A percentile compares a stretch with the other conserved stretches of the same genome.
Conservation (phyloP, 2,888 invertebrate genomes). For the Eupithecia centaureata region DNA sequence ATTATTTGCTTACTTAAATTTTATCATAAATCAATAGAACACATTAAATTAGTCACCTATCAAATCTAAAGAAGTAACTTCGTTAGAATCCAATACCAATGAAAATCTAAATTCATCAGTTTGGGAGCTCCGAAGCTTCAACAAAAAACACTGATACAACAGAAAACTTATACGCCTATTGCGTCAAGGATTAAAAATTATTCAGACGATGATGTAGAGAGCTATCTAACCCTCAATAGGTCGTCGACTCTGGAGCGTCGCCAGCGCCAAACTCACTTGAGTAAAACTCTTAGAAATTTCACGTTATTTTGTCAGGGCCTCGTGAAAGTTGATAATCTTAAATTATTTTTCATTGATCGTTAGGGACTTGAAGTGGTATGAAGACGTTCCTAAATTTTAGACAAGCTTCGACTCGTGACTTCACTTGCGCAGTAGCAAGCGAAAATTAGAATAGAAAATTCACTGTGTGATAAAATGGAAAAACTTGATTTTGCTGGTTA, state of each 20-base stretch:
- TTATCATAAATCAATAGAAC: too few species aligned
- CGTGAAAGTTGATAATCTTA: slow-evolving; percentile 12
- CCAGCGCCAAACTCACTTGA: slow-evolving; percentile 37
- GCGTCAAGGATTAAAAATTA: neutral
- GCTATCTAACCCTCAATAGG: slow-evolving; percentile 8
- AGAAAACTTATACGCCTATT: neutral
- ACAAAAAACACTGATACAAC: neutral
- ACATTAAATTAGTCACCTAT: too few species aligned
- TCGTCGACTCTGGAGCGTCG: slow-evolving; percentile 37
- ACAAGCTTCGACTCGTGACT: neutral
- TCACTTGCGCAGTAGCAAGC: too few species aligned
- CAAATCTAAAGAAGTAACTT: too few species aligned
- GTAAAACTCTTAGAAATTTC: slow-evolving; percentile 42
- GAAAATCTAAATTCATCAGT: too few species aligned
- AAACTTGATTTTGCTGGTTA: too few species aligned
- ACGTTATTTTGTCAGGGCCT: slow-evolving; percentile 29
- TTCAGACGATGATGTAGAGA: neutral
- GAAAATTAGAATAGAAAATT: too few species aligned
- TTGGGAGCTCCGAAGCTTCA: neutral
- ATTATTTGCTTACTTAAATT: too few species aligned
- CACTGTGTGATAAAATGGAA: too few species aligned
- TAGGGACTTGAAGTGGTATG: slow-evolving; percentile 5
- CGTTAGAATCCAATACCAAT: too few species aligned
- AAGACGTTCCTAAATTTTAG: neutral
- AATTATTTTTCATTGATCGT: slow-evolving; percentile 8